These are phyloP conservation scores for Andrena minutula DNA, from an alignment of 2,888 invertebrate species.

Conservation along the genomic window DNA sequence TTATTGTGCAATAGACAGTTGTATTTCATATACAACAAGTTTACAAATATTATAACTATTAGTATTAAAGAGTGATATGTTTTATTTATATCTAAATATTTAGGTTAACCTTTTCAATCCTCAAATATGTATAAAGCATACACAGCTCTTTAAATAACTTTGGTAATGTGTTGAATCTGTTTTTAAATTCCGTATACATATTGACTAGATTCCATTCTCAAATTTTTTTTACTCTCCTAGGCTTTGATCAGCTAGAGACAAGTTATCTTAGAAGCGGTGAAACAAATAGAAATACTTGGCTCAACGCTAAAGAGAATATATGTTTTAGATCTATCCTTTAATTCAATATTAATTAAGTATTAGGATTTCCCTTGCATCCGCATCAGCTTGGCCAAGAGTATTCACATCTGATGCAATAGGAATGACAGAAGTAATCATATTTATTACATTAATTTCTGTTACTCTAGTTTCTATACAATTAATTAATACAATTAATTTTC, in stretches of 20 bases:
- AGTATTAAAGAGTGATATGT: too few species aligned
- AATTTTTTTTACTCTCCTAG: slow-evolving; percentile 83
- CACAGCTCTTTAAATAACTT: slow-evolving; percentile 87
- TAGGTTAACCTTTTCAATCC: too few species aligned
- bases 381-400: slow-evolving; percentile 86
- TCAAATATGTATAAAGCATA: too few species aligned
- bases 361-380: slow-evolving; percentile 87
- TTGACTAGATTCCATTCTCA: background rate
- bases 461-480: background rate
- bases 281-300: slow-evolving; percentile 72
- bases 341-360: slow-evolving; percentile 85
- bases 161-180: slow-evolving; percentile 86
- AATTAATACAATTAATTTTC: slow-evolving; percentile 1
- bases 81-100: too few species aligned
- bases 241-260: slow-evolving; percentile 84
- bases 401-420: slow-evolving; percentile 38
- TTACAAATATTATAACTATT: too few species aligned
- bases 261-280: slow-evolving; percentile 79
- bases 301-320: slow-evolving; percentile 85
- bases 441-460: slow-evolving; percentile 1
- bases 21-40: too few species aligned
- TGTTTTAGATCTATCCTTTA: slow-evolving; percentile 86
- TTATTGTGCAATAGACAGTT: too few species aligned
- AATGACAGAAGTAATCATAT: slow-evolving; percentile 40
- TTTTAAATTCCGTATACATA: background rate